These are phyloP conservation scores for Drosophila tropicalis DNA, from an alignment of 1,140 invertebrate genomes.

Conservation along the genomic window DNA sequence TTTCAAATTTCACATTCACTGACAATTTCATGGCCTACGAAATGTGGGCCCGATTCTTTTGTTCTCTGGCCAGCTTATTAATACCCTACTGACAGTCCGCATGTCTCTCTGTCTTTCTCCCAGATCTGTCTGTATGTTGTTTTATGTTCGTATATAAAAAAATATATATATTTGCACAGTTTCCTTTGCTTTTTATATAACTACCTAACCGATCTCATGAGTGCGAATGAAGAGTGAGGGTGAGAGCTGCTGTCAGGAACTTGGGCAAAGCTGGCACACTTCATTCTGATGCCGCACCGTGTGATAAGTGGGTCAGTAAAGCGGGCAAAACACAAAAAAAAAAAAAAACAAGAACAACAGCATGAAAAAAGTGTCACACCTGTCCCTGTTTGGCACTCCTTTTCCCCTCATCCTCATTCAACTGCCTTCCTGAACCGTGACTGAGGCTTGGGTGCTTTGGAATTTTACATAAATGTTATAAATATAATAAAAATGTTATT, in stretches of 20 bases:
- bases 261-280: conserved; percentile 57
- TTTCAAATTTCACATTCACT: conserved; percentile 79
- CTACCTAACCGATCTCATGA: conserved; percentile 35
- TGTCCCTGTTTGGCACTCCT: conserved; percentile 18
- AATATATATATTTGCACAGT: conserved; percentile 67
- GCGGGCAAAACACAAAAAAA: conserved; percentile 43
- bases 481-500: conserved; percentile 80
- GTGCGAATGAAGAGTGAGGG: conserved; percentile 24
- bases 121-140: conserved; percentile 48
- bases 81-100: conserved; percentile 25
- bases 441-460: conserved; percentile 42
- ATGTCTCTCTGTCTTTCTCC: conserved; percentile 7
- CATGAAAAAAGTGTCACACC: conserved; percentile 70
- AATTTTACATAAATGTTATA: conserved; percentile 76
- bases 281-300: conserved; percentile 70
- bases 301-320: conserved; percentile 76
- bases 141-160: conserved; percentile 60
- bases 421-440: conserved; percentile 22
- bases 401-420: neutral
- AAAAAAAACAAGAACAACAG: conserved; percentile 29
- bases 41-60: conserved; percentile 66
- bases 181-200: conserved; percentile 59
- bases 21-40: conserved; percentile 77
- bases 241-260: conserved; percentile 64
- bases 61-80: conserved; percentile 49